These are phyloP conservation scores for Diplazon laetatorius DNA, from an alignment of 2,888 invertebrate genomes.

Conservation along the genomic window DNA sequence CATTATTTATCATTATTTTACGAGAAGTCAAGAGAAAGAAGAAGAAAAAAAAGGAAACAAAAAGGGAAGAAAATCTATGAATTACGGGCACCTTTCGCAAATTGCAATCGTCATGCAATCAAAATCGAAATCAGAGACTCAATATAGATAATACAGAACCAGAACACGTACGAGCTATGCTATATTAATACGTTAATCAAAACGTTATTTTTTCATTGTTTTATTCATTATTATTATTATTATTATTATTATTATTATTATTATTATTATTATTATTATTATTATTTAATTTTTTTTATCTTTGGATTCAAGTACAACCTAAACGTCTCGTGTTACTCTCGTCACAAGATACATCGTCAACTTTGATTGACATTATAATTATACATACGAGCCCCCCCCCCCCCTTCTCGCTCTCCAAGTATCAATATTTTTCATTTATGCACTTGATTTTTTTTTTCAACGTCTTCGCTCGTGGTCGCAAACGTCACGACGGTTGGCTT, in stretches of 20 bases:
- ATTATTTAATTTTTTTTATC: no score
- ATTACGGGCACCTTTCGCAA: constrained; percentile 61
- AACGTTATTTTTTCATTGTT: constrained; percentile 60
- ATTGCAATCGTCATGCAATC: constrained; percentile 56
- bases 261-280: no score
- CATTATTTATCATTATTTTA: constrained; percentile 16
- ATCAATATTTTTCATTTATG: constrained; percentile 44
- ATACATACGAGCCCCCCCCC: constrained; percentile 12
- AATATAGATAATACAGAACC: constrained; percentile 54
- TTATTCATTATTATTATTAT: constrained; percentile 63
- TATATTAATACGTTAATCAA: no score
- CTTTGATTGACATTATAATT: constrained; percentile 33
- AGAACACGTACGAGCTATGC: constrained; percentile 15
- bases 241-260: no score
- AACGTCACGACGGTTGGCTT: constrained; percentile 9
- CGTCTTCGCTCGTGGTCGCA: constrained; percentile 16
- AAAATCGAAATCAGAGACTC: constrained; percentile 45
- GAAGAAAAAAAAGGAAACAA: constrained; percentile 14
- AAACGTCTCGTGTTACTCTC: constrained; percentile 49
- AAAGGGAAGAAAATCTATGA: constrained; percentile 37
- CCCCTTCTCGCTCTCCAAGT: no score
- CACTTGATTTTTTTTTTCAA: constrained; percentile 41
- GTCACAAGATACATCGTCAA: constrained; percentile 47
- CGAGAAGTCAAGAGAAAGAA: no score
- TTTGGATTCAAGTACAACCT: constrained; percentile 65